Conservation (phyloP, 1,140 invertebrate genomes). For the Ostrea denselamellosa region DNA sequence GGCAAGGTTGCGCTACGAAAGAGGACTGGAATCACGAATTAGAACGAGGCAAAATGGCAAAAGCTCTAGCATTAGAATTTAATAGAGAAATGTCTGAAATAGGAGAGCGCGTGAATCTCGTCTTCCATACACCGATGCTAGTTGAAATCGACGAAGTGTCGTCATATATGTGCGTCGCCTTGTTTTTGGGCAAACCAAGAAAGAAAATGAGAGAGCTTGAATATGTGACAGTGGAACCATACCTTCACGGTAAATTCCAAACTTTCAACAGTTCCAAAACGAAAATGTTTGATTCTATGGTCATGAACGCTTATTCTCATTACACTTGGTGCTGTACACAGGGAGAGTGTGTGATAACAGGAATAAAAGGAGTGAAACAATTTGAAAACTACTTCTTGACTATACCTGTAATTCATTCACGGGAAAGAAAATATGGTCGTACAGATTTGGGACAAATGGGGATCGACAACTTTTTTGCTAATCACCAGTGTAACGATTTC, state of each 20-base stretch:
- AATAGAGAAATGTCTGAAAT: constrained; percentile 47
- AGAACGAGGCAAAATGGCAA: constrained; percentile 43
- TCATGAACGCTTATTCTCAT: constrained; percentile 55
- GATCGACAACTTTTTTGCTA: constrained; percentile 56
- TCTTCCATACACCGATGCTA: constrained; percentile 52
- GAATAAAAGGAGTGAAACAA: constrained; percentile 53
- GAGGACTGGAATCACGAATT: constrained; percentile 53
- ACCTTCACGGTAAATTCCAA: constrained; percentile 52
- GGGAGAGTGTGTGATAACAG: constrained; percentile 47
- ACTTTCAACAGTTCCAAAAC: constrained; percentile 51
- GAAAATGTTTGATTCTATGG: constrained; percentile 43
- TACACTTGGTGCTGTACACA: constrained; percentile 55
- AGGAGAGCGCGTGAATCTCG: constrained; percentile 37
- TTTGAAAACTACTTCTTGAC: constrained; percentile 52
- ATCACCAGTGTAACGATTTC: constrained; percentile 58
- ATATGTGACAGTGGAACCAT: constrained; percentile 54
- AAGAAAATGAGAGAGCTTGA: constrained; percentile 57
- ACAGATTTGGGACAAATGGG: constrained; percentile 51
- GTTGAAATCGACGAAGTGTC: constrained; percentile 59
- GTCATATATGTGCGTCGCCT: constrained; percentile 49
- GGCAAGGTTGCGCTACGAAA: constrained; percentile 49
- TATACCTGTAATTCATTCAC: constrained; percentile 54
- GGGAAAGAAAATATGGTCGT: constrained; percentile 46
- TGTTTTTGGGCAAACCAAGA: constrained; percentile 52
- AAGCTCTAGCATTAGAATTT: constrained; percentile 43